These are phyloP conservation scores for Lymantria dispar DNA, from an alignment of 2,888 invertebrate genomes.

Conservation along the genomic window DNA sequence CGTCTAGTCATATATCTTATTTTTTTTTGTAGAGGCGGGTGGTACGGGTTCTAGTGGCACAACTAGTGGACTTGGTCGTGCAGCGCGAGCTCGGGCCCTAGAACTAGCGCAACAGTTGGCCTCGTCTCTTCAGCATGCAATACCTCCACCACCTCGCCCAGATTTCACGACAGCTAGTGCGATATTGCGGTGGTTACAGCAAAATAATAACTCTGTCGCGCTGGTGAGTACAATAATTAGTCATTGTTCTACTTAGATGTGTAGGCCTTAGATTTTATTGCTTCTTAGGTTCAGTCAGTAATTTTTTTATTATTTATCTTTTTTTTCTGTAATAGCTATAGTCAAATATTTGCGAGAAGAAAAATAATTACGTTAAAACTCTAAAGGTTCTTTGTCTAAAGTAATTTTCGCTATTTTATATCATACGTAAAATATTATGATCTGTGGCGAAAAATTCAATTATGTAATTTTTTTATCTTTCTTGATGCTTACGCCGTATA, in stretches of 20 bases:
- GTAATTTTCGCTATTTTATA: too few species aligned
- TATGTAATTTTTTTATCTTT: too few species aligned
- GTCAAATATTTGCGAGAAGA: too few species aligned
- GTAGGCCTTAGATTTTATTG: not conserved
- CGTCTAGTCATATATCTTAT: too few species aligned
- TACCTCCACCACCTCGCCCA: constrained; percentile 85
- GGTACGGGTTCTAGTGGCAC: constrained; percentile 51
- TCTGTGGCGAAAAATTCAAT: too few species aligned
- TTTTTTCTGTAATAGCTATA: too few species aligned
- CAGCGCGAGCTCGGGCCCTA: constrained; percentile 77
- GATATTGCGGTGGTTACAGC: constrained; percentile 86
- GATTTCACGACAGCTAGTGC: constrained; percentile 85
- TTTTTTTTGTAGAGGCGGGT: constrained; percentile 58
- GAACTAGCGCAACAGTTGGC: constrained; percentile 86
- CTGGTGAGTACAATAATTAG: constrained; percentile 51
- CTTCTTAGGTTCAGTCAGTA: not conserved
- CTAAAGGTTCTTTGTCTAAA: too few species aligned
- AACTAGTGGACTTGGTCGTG: constrained; percentile 60
- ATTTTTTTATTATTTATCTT: not conserved
- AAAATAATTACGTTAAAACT: too few species aligned
- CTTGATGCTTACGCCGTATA: too few species aligned
- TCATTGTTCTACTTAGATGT: constrained; percentile 1
- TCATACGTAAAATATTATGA: too few species aligned
- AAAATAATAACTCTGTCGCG: constrained; percentile 72
- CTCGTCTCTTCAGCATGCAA: constrained; percentile 84